Evolutionary conservation across 1,140 invertebrate genomes (phyloP), one percentile per base, ranked within the genome.

Genomic region (Leptinotarsa lineolata): DNA sequence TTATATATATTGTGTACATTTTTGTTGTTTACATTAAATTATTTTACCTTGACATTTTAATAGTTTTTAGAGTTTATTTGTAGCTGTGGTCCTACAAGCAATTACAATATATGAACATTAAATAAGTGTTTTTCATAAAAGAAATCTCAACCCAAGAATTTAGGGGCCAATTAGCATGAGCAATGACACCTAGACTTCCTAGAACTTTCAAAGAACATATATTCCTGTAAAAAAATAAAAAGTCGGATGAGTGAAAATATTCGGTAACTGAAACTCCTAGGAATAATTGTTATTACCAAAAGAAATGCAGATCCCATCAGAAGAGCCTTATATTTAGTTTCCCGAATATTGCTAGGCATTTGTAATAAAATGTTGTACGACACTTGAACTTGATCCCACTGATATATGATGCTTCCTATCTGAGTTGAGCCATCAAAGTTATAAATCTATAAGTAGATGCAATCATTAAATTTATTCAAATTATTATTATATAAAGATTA

Each of bases 231-330:
- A 64, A 75, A 74, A 39, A 39, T 11, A 39, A 8, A 11, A 39
- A 39, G 0, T 39, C 30, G 2, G 30, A 11, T 39, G 2, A 39
- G 8, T 11, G 30, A 39, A 39, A 39, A 39, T 39, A 39, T 39
- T 39, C 30, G 11, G 1, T 22, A 22, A 2, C 2, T 39, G 30
- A 39, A 39, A 39, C 30, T 39, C 8, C 8, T 11, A 39, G 30
- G 8, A 39, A 39, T 39, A 39, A 39, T 39, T 39, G 45, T 60
- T 48, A 16, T 83, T 85, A 89, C 89, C 84, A 90, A 72, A 68
- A 90, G 81, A 81, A 90, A 89, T 1, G 87, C 85, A 71, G 88
- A 85, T 24, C 87, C 88, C 12, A 90, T 75, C 63, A 90, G 76
- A 5, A 89, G 76, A 0, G 87, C 87, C 78, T 90, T 90, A 61